A percentile compares a stretch with the other conserved stretches of the same genome.
Conservation (phyloP, 2,888 invertebrate species). For the Tethea ocularis region DNA sequence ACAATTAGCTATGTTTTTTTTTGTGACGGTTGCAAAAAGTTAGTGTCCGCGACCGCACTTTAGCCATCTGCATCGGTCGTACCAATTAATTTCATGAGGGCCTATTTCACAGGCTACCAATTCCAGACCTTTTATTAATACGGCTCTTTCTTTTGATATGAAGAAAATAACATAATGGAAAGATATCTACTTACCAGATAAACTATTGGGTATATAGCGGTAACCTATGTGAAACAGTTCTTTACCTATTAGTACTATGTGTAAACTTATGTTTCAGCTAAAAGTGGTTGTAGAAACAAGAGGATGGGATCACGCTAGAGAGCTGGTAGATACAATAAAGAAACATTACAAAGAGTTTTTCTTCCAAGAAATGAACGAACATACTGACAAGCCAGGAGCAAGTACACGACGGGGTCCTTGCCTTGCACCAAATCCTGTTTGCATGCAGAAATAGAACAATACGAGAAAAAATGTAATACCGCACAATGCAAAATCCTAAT, state of each 20-base stretch:
- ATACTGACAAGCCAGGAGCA: constrained; percentile 40
- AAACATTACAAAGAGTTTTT: constrained; percentile 86
- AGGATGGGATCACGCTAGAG: constrained; percentile 89
- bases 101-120: too few species aligned
- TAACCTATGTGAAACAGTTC: too few species aligned
- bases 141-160: too few species aligned
- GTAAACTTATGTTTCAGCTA: constrained; percentile 81
- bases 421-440: constrained; percentile 72
- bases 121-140: too few species aligned
- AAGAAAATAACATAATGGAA: too few species aligned
- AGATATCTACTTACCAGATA: too few species aligned
- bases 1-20: too few species aligned
- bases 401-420: constrained; percentile 65
- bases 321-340: constrained; percentile 63
- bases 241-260: background rate
- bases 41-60: too few species aligned
- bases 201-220: too few species aligned
- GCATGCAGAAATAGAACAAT: constrained; percentile 67
- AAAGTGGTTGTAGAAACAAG: constrained; percentile 95
- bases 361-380: constrained; percentile 61
- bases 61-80: too few species aligned
- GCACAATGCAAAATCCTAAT: background rate
- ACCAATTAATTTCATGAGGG: too few species aligned
- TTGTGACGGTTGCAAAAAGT: too few species aligned
- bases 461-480: background rate